These are phyloP conservation scores for Lasioglossum marginatum DNA, from an alignment of 2,888 invertebrate species.

Conservation along the genomic window DNA sequence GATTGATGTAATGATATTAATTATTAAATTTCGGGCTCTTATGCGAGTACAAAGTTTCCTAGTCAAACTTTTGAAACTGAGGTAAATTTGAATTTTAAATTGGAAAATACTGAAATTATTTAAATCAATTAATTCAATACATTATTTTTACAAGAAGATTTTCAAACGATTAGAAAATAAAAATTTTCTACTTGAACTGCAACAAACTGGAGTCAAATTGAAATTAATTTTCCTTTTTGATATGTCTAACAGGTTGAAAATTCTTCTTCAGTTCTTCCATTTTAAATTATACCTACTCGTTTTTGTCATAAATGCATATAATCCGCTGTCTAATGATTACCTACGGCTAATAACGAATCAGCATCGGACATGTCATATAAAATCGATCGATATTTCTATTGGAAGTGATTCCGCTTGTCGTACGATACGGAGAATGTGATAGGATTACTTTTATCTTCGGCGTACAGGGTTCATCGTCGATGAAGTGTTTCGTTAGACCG, in stretches of 20 bases:
- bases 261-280: not conserved
- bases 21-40: not conserved
- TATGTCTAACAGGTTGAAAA: not conserved
- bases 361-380: not conserved
- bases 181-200: too few species aligned
- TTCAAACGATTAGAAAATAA: too few species aligned
- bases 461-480: not conserved
- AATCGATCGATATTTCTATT: slow-evolving; percentile 13
- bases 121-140: too few species aligned
- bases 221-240: too few species aligned
- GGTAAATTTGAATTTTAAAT: not conserved
- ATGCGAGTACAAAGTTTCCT: too few species aligned
- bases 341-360: not conserved
- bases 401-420: not conserved
- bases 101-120: too few species aligned
- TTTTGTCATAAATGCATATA: not conserved
- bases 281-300: not conserved
- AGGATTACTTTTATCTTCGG: not conserved
- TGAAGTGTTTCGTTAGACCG: not conserved
- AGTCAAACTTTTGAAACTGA: too few species aligned
- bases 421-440: not conserved
- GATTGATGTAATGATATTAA: not conserved
- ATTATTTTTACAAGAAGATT: too few species aligned
- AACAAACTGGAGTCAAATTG: too few species aligned
- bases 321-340: not conserved